Evolutionary conservation across 2,888 invertebrate species (phyloP), one percentile per base, ranked within the genome.

Genomic region (Arctia plantaginis): DNA sequence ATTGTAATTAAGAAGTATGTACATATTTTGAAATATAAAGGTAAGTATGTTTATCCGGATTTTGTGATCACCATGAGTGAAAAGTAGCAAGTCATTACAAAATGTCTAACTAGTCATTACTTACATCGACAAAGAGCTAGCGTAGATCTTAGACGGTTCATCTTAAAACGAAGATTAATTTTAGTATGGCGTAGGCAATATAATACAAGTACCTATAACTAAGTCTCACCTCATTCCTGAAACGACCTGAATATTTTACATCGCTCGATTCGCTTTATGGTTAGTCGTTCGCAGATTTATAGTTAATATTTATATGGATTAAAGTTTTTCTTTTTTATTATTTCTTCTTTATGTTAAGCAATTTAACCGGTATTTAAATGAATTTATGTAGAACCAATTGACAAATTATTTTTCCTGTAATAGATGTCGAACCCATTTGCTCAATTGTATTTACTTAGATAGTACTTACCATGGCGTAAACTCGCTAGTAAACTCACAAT

Each of bases 221-320:
- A 47, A 59, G 33, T 30, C 76, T 67, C 72, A 70, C 51, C 74
- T 74, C 74, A 59, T 73, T 77, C 47, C 39, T 33, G 70, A 70
- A 75, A 75, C 73, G 67, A 69, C 77, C 66, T 55, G 78, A 84
- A 84, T 83, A 83, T 83, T 83, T 83, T 73, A 84, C 69, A 55
- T 18, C 65, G 23, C n/a, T n/a, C 23, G 51, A 30, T 65, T 44
- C 70, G 71, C 44, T 79, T 74, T 71, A 47, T 27, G 30, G 64
- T 12, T 18, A 27, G 39, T 69, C n/a, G 35, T 69, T n/a, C 62
- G 55, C 39, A 64, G 39, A 51, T 62, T 39, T 77, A 77, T 69
- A 65, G 70, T 65, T 1, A 72, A 73, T 73, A 73, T 74, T 59
- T 66, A 30, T 64, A 18, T 33, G n/a, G 33, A 12, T 72, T 41